These are phyloP conservation scores for Otus scops DNA, from an alignment of 2,797 vertebrate species.

Conservation along the genomic window DNA sequence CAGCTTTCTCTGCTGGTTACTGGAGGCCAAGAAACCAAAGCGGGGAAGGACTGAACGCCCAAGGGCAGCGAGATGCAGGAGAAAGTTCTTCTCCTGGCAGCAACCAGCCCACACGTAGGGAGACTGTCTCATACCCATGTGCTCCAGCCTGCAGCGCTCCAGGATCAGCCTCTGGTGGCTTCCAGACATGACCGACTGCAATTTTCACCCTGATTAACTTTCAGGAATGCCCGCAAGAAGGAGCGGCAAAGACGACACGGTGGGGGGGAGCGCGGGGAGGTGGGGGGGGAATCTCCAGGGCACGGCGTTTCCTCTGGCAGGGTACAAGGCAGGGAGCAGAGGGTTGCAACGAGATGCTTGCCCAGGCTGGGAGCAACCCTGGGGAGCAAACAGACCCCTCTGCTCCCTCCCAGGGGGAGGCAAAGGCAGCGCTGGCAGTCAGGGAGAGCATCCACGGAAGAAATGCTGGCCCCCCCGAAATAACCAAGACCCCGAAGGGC, in stretches of 20 bases:
- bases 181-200: constrained; percentile 71
- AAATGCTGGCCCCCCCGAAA: neutral
- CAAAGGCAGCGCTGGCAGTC: neutral
- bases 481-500: neutral
- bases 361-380: neutral
- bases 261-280: neutral
- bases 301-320: neutral
- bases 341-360: neutral
- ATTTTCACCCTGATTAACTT: constrained; percentile 80
- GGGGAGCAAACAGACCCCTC: neutral
- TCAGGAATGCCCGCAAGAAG: constrained; percentile 71
- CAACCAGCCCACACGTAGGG: constrained; percentile 37
- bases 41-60: neutral
- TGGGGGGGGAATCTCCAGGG: neutral
- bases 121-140: constrained; percentile 36
- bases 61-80: neutral
- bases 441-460: neutral
- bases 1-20: neutral
- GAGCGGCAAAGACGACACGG: constrained; percentile 12
- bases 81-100: constrained; percentile 44
- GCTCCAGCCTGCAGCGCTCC: constrained; percentile 52
- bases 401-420: accelerated
- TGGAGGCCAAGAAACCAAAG: neutral
- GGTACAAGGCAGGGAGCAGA: neutral
- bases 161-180: constrained; percentile 64